Conservation (phyloP, 2,888 invertebrate genomes). For the Thalpophila matura region DNA sequence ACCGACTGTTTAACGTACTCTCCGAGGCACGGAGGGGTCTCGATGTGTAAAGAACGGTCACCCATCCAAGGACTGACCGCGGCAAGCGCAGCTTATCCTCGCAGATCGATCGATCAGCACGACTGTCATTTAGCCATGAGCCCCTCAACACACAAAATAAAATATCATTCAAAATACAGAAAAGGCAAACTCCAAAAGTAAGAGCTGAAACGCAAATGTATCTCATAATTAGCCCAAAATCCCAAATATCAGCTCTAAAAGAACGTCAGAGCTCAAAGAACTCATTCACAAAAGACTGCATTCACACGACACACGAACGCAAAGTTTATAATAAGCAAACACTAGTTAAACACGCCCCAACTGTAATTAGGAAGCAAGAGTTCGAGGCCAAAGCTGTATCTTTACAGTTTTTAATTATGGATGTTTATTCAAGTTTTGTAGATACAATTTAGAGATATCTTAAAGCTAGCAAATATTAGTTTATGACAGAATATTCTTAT, state of each 20-base stretch:
- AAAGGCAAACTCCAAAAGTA: not conserved
- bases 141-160: no score
- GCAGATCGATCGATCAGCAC: no score
- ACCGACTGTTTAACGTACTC: no score
- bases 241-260: conserved; percentile 20
- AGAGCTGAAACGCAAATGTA: not conserved
- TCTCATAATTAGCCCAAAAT: conserved; percentile 38
- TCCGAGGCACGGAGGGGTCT: no score
- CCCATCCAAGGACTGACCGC: no score
- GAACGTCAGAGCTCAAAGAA: conserved; percentile 25
- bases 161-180: not conserved
- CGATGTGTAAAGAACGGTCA: no score
- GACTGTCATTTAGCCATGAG: no score
- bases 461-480: no score
- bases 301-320: conserved; percentile 9
- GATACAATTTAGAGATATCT: no score
- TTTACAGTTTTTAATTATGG: conserved; percentile 41
- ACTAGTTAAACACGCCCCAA: conserved; percentile 23
- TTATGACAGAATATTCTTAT: no score
- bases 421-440: conserved; percentile 9
- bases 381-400: conserved; percentile 12
- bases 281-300: conserved; percentile 21
- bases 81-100: no score
- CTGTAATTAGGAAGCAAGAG: conserved; percentile 40
- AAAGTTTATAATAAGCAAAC: conserved; percentile 48